phyloP scores from a whole-genome alignment of 2,888 invertebrate species.

The Protodeltote pygarga region DNA sequence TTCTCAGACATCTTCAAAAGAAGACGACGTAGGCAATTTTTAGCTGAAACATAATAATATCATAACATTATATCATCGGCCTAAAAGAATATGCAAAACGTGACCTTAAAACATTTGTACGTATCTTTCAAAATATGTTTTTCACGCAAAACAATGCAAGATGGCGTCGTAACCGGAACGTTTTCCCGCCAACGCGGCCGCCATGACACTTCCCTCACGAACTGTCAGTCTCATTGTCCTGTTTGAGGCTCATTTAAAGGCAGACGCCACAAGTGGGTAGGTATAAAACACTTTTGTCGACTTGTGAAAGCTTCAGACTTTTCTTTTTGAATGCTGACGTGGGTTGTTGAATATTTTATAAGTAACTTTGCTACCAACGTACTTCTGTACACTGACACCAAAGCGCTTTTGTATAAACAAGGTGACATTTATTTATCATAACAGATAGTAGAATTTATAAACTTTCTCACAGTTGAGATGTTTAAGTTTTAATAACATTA shows the following conservation, averaged over 20 bases:
- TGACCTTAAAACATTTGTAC: constrained; percentile 12
- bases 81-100: constrained; percentile 6
- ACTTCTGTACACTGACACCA: constrained; percentile 29
- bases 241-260: constrained; percentile 40
- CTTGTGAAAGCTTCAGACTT: constrained; percentile 35
- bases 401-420: constrained; percentile 29
- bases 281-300: constrained; percentile 35
- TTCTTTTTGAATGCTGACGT: constrained; percentile 45
- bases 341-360: constrained; percentile 43
- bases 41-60: too few relatives aligned
- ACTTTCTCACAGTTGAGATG: background rate
- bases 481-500: background rate
- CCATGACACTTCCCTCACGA: constrained; percentile 53
- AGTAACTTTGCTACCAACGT: constrained; percentile 28
- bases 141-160: constrained; percentile 39
- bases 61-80: too few relatives aligned
- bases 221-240: constrained; percentile 50
- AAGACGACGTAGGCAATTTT: too few relatives aligned
- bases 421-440: constrained; percentile 34
- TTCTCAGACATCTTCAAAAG: too few relatives aligned
- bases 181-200: constrained; percentile 54
- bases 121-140: constrained; percentile 28
- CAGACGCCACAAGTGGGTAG: constrained; percentile 45
- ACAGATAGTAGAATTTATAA: constrained; percentile 21
- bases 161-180: constrained; percentile 36